Evolutionary conservation across 1,140 invertebrate species (phyloP).

Genomic region (Bombus turneri): DNA sequence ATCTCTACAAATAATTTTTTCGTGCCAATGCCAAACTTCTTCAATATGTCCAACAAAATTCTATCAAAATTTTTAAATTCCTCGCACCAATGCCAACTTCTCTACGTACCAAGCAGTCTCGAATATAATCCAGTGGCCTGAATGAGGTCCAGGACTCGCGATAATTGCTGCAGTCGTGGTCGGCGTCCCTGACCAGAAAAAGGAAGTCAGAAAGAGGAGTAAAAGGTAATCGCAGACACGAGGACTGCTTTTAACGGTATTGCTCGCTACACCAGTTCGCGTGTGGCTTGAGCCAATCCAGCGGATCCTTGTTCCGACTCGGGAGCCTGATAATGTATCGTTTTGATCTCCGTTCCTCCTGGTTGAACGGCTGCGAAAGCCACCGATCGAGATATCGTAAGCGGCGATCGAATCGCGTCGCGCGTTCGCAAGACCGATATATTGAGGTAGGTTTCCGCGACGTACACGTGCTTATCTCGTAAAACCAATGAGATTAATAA

Average conservation of each 20-base stretch:
- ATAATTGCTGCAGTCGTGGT: not conserved
- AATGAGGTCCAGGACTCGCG: not conserved
- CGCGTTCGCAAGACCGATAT: too few species aligned
- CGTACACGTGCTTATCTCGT: not conserved
- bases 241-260: slow-evolving; percentile 32
- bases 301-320: not conserved
- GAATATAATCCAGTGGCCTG: not conserved
- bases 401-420: not conserved
- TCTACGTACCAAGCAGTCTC: not conserved
- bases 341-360: not conserved
- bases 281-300: not conserved
- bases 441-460: not conserved
- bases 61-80: not conserved
- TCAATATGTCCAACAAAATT: not conserved
- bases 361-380: not conserved
- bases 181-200: not conserved
- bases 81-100: not conserved
- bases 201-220: not conserved
- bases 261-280: slow-evolving; percentile 22
- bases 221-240: slow-evolving; percentile 25
- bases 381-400: not conserved
- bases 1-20: not conserved
- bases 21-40: not conserved
- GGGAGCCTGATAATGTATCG: not conserved
- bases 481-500: not conserved